phyloP scores from a whole-genome alignment of 2,113 vertebrate genomes.

The Gavia stellata region DNA sequence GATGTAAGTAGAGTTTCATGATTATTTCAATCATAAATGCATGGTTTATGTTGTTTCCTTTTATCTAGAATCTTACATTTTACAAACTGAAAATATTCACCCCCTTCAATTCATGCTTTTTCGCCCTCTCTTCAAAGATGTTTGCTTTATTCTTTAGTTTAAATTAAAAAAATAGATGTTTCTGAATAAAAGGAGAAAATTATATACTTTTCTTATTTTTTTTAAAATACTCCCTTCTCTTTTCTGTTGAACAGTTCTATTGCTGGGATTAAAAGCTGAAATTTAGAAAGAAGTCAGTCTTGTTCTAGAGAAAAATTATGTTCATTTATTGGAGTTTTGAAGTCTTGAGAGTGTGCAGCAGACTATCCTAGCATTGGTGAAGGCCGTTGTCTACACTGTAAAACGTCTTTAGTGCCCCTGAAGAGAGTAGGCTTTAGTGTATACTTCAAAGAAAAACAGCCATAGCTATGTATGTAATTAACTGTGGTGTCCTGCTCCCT shows the following conservation, averaged over 20 bases:
- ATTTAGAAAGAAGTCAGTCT: neutral
- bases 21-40: neutral
- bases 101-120: neutral
- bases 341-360: neutral
- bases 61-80: neutral
- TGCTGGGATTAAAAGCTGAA: neutral
- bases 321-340: neutral
- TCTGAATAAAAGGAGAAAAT: neutral
- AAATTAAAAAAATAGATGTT: neutral
- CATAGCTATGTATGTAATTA: neutral
- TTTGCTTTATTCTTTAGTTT: neutral
- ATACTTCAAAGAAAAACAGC: neutral
- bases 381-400: neutral
- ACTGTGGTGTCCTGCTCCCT: neutral
- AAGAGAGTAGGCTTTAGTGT: neutral
- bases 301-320: neutral
- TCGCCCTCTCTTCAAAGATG: neutral
- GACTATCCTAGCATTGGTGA: neutral
- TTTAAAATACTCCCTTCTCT: accelerated
- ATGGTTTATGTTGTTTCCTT: neutral
- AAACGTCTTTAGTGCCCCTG: neutral
- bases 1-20: neutral
- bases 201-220: neutral
- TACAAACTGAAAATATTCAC: neutral
- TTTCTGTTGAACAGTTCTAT: neutral